These are phyloP conservation scores for Magallana nippona DNA, from an alignment of 2,888 invertebrate genomes.

Conservation along the genomic window DNA sequence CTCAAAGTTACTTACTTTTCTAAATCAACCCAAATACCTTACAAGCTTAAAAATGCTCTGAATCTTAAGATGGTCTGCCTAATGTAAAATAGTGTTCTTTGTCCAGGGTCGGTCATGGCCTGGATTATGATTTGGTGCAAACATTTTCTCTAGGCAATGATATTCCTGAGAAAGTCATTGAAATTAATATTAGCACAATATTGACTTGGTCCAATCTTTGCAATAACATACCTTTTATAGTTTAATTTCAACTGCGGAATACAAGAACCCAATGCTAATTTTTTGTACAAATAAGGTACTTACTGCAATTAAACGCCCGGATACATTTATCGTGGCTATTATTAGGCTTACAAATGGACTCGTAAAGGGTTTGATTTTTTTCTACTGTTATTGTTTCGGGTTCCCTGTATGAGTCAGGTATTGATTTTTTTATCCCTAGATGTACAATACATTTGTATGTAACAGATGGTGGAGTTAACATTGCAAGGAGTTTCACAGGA, in stretches of 20 bases:
- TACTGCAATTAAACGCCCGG: background rate
- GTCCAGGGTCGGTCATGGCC: too few relatives aligned
- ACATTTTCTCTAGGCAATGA: background rate
- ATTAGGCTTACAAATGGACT: conserved; percentile 15
- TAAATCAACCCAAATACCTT: too few relatives aligned
- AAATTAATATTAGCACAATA: conserved; percentile 6
- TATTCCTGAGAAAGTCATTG: background rate
- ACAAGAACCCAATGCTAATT: background rate
- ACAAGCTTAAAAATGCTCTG: too few relatives aligned
- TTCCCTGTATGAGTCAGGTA: conserved; percentile 14
- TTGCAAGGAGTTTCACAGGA: conserved; percentile 2
- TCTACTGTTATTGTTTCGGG: background rate
- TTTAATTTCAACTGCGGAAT: background rate
- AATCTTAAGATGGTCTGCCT: too few relatives aligned
- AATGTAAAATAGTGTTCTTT: too few relatives aligned
- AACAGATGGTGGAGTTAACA: conserved; percentile 1
- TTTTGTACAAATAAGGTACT: conserved; percentile 5
- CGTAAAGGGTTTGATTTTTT: background rate
- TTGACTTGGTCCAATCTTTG: conserved; percentile 5
- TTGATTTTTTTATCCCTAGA: conserved; percentile 8
- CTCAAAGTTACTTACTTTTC: too few relatives aligned
- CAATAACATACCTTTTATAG: conserved; percentile 25
- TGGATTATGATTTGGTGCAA: too few relatives aligned
- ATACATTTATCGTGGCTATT: background rate
- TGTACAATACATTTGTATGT: background rate